Conservation (phyloP, 2,797 vertebrate genomes). For the Tenualosa ilisha region DNA sequence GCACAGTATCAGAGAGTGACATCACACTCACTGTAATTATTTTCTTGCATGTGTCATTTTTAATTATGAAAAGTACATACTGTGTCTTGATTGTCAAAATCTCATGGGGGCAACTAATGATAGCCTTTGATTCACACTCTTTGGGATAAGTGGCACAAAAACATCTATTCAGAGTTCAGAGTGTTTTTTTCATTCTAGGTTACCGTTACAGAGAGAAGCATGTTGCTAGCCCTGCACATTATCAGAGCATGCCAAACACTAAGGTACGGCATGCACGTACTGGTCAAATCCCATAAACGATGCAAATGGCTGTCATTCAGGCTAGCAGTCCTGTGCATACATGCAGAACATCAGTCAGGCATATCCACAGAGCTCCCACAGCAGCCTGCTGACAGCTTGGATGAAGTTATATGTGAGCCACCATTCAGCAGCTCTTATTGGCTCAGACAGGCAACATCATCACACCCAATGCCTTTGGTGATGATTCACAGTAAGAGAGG, state of each 20-base stretch:
- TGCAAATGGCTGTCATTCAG: not conserved
- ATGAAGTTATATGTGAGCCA: not conserved
- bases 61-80: too few species aligned
- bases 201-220: not conserved
- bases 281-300: not conserved
- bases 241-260: not conserved
- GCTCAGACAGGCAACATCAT: too few species aligned
- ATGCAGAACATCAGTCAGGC: not conserved
- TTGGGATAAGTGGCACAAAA: too few species aligned
- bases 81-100: too few species aligned
- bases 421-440: not conserved
- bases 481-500: too few species aligned
- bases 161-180: too few species aligned
- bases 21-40: not conserved
- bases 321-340: not conserved
- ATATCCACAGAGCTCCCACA: not conserved
- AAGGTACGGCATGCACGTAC: not conserved
- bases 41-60: not conserved
- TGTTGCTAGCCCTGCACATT: too few species aligned
- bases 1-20: not conserved
- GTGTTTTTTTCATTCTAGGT: not conserved
- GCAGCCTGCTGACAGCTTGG: not conserved
- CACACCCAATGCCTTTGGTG: not conserved
- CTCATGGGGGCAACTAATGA: too few species aligned
- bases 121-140: not conserved